These are phyloP conservation scores for Paraescarpia echinospica DNA, from an alignment of 1,140 invertebrate genomes.

Conservation along the genomic window DNA sequence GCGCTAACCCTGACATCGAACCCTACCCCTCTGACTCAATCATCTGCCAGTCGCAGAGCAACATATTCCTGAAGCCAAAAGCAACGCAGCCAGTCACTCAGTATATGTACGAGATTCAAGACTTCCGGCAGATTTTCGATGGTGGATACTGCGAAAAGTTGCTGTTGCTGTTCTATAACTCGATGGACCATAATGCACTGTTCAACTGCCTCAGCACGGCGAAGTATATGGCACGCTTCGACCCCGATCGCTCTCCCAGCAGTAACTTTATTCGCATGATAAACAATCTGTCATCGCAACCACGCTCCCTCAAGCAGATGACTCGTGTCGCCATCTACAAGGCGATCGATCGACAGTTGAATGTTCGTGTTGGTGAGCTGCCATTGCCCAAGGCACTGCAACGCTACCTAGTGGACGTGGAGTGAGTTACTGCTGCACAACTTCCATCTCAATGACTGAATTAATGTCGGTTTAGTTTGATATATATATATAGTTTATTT, in stretches of 20 bases:
- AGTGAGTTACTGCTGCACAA: conserved; percentile 21
- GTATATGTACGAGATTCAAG: conserved; percentile 46
- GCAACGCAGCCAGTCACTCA: conserved; percentile 48
- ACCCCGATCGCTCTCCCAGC: conserved; percentile 35
- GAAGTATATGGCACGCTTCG: conserved; percentile 39
- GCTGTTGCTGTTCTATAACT: conserved; percentile 50
- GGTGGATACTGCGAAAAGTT: conserved; percentile 41
- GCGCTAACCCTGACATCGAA: conserved; percentile 53
- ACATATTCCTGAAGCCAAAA: conserved; percentile 51
- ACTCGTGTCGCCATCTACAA: conserved; percentile 51
- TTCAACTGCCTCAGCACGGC: conserved; percentile 47
- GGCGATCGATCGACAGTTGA: conserved; percentile 41
- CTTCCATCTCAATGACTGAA: not conserved
- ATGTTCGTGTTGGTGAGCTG: conserved; percentile 38
- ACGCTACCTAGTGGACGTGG: conserved; percentile 46
- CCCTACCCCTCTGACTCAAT: conserved; percentile 53
- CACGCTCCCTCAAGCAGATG: conserved; percentile 47
- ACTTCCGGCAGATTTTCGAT: conserved; percentile 36
- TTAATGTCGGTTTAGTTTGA: not conserved
- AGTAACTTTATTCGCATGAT: conserved; percentile 39
- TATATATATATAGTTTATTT: not conserved
- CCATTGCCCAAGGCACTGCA: conserved; percentile 47
- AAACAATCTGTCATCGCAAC: conserved; percentile 42
- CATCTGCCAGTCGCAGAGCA: conserved; percentile 55
- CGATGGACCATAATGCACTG: conserved; percentile 48